Evolutionary conservation across 2,797 vertebrate species (phyloP), one percentile per base, ranked within the genome.

Genomic region (Neosilurus hyrtlii): DNA sequence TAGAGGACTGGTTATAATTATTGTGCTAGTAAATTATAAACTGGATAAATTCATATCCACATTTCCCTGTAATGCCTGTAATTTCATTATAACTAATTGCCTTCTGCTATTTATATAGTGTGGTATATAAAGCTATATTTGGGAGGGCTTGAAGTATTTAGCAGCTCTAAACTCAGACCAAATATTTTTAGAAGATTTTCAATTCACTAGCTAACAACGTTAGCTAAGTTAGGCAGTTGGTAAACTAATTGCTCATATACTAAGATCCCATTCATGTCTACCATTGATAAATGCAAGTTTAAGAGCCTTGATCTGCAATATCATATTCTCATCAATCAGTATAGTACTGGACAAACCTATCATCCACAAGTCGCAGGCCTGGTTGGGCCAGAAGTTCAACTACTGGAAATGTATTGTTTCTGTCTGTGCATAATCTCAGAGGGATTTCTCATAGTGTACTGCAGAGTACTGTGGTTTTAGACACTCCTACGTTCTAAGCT

Each of bases 341-440:
- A 16, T 62, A 62, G 62, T 62, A 49, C 75, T 49, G 49, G 70
- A 63, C 57, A 51, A 67, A 59, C 51, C 49, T 52, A 63, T 65
- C 67, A 84, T 37, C 52, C 65, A 14, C 59, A 77, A 81, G 68
- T 86, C 78, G 57, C 52, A 51, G 72, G 37, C 30, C 78, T 43
- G 74, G 43, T 76, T 61, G 30, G 30, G 35, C 20, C 74, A 76
- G 35, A 76, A 76, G 7, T 56, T 82, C 67, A 30, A 16, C 22
- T 68, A 15, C 22, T 37, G 74, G 56, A 84, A 54, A n/a, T 37
- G 26, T 61, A 81, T 77, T 86, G 81, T 76, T 80, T 83, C 16
- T 49, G 63, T 80, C 81, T 73, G 49, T 67, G 54, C 61, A 9
- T 49, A 72, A 78, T 79, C 63, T 12, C 26, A 82, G 43, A 65